Base-by-base conservation (phyloP, 2,797 vertebrate species). In the Sarcoramphus papa region DNA sequence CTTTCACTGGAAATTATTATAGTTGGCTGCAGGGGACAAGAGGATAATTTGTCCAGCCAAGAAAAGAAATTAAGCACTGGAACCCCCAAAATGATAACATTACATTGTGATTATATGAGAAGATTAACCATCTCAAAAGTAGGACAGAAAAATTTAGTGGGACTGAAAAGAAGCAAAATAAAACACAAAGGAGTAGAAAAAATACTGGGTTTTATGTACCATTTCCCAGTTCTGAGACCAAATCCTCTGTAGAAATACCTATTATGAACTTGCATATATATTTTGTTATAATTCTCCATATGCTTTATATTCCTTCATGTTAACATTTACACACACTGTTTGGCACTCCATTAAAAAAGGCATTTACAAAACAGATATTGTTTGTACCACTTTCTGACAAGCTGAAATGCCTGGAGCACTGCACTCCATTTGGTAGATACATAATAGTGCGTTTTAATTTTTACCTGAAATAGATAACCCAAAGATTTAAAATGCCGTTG, bases 391-490 rank as follows among this genome's bases (percentile, higher is more conserved):
- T 96, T 98, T 92, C 83, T 27, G 6, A 95, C 80, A 96, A 95
- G 92, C 69, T 91, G 63, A 53, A 80, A 93, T 56, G 97, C 97
- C 97, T 93, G 60, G 95, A 98, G 97, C 97, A 56, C 67, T 94
- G 63, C 92, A 79, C 22, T 98, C 85, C 83, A 91, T 97, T 98
- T 97, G 51, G 54, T 85, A 95, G 95, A 85, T 65, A 86, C 35
- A 95, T 93, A 97, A 97, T 87, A 85, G 33, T 10, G 20, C 92
- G 64, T 74, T 97, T 96, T 97, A 93, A 96, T 96, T 98, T 98
- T 91, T 96, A 97, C 90, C 95, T 91, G 89, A 88, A 97, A 90
- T 40, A 93, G 70, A 78, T 93, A 96, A 92, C 25, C 15, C 65
- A 60, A 94, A 93, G 85, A 95, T 95, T 96, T 95, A 74, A 97